Evolutionary conservation across 2,113 vertebrate genomes (phyloP).

Genomic region (Microcebus tavaratra): DNA sequence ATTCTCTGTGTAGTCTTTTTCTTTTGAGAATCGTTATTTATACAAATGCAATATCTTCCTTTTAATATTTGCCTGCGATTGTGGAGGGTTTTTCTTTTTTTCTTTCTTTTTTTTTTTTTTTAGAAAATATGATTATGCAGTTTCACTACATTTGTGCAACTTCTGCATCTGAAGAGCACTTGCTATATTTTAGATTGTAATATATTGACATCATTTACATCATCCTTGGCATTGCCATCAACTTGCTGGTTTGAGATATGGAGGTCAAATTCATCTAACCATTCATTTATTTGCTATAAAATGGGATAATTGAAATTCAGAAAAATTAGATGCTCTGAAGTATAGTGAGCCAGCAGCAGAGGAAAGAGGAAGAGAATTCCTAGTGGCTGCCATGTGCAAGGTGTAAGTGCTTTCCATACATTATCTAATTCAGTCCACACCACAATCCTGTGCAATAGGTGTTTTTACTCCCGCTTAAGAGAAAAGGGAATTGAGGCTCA

Average conservation of each 20-base stretch:
- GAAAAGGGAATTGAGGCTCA: not conserved
- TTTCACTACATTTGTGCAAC: not conserved
- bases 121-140: not conserved
- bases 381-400: not conserved
- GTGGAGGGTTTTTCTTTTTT: not conserved
- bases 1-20: not conserved
- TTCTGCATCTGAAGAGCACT: not conserved
- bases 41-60: not conserved
- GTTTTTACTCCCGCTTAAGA: not conserved
- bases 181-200: not conserved
- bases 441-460: not conserved
- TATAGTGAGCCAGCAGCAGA: not conserved
- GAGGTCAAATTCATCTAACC: not conserved
- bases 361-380: not conserved
- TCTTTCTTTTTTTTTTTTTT: not conserved
- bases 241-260: not conserved
- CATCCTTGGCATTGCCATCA: not conserved
- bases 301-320: not conserved
- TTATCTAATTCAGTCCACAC: slow-evolving; percentile 1
- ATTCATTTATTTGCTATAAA: not conserved
- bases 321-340: slow-evolving; percentile 30
- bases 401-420: not conserved
- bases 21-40: not conserved
- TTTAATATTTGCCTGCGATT: not conserved
- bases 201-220: not conserved